These are phyloP conservation scores for Poecile montanus DNA, from an alignment of 2,797 vertebrate genomes.

Conservation along the genomic window DNA sequence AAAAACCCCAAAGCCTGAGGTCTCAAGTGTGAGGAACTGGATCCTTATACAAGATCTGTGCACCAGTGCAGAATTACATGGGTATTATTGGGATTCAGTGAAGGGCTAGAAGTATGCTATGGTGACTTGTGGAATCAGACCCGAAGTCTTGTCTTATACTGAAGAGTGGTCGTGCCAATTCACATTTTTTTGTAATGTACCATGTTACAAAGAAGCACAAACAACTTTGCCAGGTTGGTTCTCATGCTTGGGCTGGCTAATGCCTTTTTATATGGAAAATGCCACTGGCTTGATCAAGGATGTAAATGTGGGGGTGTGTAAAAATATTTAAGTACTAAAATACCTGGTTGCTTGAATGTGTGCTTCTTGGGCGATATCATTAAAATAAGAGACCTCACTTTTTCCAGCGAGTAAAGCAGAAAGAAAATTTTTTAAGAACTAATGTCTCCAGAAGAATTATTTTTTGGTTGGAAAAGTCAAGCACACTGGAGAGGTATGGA, in stretches of 20 bases:
- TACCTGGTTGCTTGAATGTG: not conserved
- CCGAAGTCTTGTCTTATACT: not conserved
- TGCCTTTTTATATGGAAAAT: not conserved
- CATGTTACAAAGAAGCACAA: not conserved
- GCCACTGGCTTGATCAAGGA: not conserved
- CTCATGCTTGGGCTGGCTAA: not conserved
- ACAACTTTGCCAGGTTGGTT: not conserved
- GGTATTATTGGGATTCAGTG: accelerated
- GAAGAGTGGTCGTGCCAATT: not conserved
- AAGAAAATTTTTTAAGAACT: not conserved
- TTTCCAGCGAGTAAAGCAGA: not conserved
- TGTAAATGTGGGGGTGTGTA: not conserved
- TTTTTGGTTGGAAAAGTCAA: not conserved
- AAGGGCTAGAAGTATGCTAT: not conserved
- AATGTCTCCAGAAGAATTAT: not conserved
- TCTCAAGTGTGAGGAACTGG: not conserved
- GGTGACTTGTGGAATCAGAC: not conserved
- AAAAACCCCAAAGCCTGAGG: not conserved
- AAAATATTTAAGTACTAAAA: not conserved
- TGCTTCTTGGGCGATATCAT: not conserved
- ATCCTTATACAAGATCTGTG: not conserved
- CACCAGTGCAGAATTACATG: not conserved
- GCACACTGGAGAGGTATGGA: not conserved
- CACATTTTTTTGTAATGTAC: not conserved
- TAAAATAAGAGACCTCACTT: not conserved